Percentiles rank a stretch among this genome's conserved stretches.
These are phyloP conservation scores for Rhabditoides inermis DNA, from an alignment of 2,888 invertebrate species.

Conservation along the genomic window DNA sequence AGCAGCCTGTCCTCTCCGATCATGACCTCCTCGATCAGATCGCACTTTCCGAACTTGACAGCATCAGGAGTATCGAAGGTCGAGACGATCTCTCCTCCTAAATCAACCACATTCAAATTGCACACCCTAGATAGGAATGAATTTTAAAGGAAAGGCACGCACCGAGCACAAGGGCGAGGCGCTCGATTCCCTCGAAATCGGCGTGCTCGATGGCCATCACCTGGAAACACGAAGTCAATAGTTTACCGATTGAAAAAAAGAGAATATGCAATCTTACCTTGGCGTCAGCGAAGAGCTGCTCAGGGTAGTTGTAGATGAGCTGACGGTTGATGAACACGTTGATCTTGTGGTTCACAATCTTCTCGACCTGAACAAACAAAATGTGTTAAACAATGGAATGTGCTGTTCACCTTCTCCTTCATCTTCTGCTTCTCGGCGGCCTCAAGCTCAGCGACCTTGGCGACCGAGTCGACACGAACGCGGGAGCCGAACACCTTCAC, in stretches of 20 bases:
- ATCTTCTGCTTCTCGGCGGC: conserved; percentile 97
- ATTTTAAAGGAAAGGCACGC: neutral
- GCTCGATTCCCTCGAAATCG: conserved; percentile 96
- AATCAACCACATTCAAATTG: neutral
- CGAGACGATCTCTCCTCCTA: conserved; percentile 84
- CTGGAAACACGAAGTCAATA: no score
- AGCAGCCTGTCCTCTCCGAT: conserved; percentile 92
- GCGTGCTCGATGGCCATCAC: conserved; percentile 98
- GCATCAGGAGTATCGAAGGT: conserved; percentile 88
- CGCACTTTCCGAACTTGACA: conserved; percentile 85
- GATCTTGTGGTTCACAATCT: conserved; percentile 83
- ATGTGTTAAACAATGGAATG: neutral
- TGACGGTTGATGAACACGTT: conserved; percentile 98
- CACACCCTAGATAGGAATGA: no score
- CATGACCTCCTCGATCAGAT: conserved; percentile 92
- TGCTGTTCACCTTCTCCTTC: conserved; percentile 75
- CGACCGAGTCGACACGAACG: conserved; percentile 61
- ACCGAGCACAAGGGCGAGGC: conserved; percentile 89
- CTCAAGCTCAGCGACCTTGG: conserved; percentile 89
- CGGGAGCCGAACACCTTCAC: conserved; percentile 80
- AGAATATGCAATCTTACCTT: conserved; percentile 60
- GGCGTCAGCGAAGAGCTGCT: conserved; percentile 95
- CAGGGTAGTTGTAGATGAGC: conserved; percentile 98
- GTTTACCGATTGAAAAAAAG: neutral
- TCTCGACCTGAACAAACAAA: conserved; percentile 62